phyloP scores from a whole-genome alignment of 2,888 invertebrate genomes.

The Latrodectus hesperus region DNA sequence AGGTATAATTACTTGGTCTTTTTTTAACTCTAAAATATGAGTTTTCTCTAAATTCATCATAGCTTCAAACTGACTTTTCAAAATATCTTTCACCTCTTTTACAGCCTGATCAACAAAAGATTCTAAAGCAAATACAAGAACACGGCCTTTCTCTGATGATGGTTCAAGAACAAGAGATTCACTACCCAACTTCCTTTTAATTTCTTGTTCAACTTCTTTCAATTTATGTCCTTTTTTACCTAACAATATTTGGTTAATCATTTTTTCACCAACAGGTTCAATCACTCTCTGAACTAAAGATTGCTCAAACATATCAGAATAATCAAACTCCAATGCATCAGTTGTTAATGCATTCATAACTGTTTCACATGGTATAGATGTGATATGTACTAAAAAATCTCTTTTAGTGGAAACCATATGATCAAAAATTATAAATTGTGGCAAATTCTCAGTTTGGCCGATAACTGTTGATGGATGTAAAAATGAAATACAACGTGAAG shows the following conservation, averaged over 20 bases:
- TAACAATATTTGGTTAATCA: conserved; percentile 43
- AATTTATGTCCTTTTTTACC: conserved; percentile 46
- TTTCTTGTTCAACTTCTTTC: conserved; percentile 36
- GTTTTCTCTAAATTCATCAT: conserved; percentile 34
- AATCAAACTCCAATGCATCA: conserved; percentile 16
- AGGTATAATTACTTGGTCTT: conserved; percentile 23
- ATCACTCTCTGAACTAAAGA: conserved; percentile 35
- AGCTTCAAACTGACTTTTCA: conserved; percentile 32
- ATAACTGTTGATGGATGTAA: conserved; percentile 59
- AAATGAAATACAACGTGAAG: conserved; percentile 28
- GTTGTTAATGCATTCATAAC: conserved; percentile 14
- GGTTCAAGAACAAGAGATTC: conserved; percentile 53
- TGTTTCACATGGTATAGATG: conserved; percentile 30
- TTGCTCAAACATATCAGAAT: conserved; percentile 44
- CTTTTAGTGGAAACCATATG: conserved; percentile 20
- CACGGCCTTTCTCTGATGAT: conserved; percentile 37
- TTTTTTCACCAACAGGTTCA: conserved; percentile 52
- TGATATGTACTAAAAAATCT: conserved; percentile 32
- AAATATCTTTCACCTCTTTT: conserved; percentile 15
- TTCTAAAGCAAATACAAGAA: conserved; percentile 39
- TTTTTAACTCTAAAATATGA: conserved; percentile 30
- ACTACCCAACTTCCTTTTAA: conserved; percentile 25
- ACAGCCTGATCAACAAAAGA: conserved; percentile 19
- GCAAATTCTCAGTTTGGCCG: conserved; percentile 35
- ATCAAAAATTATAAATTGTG: conserved; percentile 56